Evolutionary conservation across 2,797 vertebrate genomes (phyloP).

Genomic region (Intellagama lesueurii): DNA sequence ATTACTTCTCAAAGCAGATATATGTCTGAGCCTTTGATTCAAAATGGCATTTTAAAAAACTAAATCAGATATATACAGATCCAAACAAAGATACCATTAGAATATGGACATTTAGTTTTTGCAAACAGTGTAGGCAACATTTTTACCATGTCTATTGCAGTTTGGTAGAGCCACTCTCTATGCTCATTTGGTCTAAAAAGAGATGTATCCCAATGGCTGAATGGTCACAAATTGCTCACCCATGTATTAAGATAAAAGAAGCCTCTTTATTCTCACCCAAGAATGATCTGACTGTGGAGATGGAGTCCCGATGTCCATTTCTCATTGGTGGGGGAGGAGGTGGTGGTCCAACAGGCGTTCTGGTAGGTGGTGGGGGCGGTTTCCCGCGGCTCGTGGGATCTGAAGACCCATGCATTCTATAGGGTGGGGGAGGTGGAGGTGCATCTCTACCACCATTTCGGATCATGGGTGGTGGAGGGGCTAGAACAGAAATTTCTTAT

Average conservation of each 20-base stretch:
- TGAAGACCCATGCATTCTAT: conserved; percentile 83
- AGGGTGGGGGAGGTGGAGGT: conserved; percentile 89
- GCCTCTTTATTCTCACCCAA: conserved; percentile 81
- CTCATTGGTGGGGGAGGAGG: conserved; percentile 91
- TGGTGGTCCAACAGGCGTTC: conserved; percentile 86
- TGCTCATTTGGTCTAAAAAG: background rate
- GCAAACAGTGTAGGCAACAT: background rate
- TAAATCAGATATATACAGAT: background rate
- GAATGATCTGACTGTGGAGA: conserved; percentile 84
- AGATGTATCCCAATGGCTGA: background rate
- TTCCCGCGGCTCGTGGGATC: conserved; percentile 80
- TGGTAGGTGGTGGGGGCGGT: conserved; percentile 84
- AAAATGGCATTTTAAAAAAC: background rate
- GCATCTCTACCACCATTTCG: conserved; percentile 89
- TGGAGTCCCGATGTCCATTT: conserved; percentile 89
- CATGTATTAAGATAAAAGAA: accelerated
- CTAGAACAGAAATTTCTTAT: conserved; percentile 74
- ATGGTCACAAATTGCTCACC: background rate
- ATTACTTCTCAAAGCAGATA: background rate
- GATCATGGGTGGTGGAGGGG: conserved; percentile 84
- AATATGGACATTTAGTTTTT: background rate
- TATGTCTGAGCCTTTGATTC: background rate
- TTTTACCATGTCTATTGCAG: background rate
- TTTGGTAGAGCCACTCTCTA: background rate
- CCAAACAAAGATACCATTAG: background rate